These are phyloP conservation scores for Erynnis tages DNA, from an alignment of 2,888 invertebrate genomes.

Conservation along the genomic window DNA sequence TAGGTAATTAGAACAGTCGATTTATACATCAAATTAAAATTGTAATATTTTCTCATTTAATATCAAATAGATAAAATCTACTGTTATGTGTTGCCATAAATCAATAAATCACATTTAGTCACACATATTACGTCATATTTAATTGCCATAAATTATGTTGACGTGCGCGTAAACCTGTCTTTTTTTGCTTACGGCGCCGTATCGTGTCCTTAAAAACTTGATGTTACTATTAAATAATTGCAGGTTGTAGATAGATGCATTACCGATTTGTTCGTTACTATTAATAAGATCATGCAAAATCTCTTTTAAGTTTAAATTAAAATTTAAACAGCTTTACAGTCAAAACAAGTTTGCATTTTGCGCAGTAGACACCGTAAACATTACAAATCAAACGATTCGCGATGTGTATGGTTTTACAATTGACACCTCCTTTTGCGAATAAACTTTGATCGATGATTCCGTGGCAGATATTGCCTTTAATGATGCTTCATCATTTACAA, in stretches of 20 bases:
- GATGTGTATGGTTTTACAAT: conserved; percentile 16
- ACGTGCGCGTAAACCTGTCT: conserved; percentile 32
- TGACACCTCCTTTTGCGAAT: conserved; percentile 12
- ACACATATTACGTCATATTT: conserved; percentile 23
- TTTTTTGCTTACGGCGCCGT: conserved; percentile 54
- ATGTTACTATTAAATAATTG: conserved; percentile 32
- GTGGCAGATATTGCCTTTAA: conserved; percentile 19
- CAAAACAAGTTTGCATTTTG: conserved; percentile 12
- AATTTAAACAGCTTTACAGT: neutral
- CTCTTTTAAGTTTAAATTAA: neutral
- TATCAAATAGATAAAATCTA: neutral
- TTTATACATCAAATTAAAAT: too few relatives aligned
- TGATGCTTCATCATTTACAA: neutral
- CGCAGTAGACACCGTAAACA: neutral
- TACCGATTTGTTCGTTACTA: conserved; percentile 4
- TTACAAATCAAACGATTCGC: neutral
- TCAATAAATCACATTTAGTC: conserved; percentile 19
- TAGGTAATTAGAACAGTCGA: neutral
- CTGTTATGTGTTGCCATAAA: conserved; percentile 1
- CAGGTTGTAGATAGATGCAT: conserved; percentile 27
- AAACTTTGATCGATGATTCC: conserved; percentile 9
- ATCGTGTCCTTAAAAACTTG: conserved; percentile 44
- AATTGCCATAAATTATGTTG: conserved; percentile 26
- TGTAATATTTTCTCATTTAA: neutral
- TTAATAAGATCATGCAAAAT: neutral